phyloP scores from a whole-genome alignment of 2,113 vertebrate species.

The Albula glossodonta region DNA sequence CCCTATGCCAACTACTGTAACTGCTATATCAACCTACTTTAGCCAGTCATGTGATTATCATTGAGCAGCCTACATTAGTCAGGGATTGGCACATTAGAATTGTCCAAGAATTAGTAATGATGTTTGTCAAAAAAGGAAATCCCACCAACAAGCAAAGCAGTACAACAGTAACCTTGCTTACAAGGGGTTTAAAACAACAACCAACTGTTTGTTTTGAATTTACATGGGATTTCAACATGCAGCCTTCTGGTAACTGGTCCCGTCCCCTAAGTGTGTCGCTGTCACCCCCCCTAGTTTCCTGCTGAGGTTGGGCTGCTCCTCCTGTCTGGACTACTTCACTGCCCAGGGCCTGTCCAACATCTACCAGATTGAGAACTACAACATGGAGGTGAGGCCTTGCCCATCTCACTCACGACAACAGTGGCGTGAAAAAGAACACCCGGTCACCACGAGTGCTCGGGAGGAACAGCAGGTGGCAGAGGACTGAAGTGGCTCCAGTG shows the following conservation, averaged over 20 bases:
- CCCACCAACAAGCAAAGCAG: neutral
- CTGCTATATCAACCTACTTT: neutral
- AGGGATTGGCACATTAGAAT: too few species aligned
- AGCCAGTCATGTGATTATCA: neutral
- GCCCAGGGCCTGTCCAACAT: slow-evolving; percentile 98
- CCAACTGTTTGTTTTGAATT: neutral
- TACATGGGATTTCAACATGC: neutral
- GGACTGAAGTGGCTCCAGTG: slow-evolving; percentile 28
- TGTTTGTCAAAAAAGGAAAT: too few species aligned
- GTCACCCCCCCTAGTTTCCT: slow-evolving; percentile 86
- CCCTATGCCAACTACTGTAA: neutral
- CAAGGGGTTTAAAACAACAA: neutral
- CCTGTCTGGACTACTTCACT: slow-evolving; percentile 99
- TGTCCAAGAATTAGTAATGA: too few species aligned
- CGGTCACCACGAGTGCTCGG: neutral
- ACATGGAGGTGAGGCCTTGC: slow-evolving; percentile 94
- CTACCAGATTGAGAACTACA: slow-evolving; percentile 99
- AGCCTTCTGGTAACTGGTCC: neutral
- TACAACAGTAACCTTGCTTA: neutral
- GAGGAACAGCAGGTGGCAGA: slow-evolving; percentile 7
- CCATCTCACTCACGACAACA: slow-evolving; percentile 57
- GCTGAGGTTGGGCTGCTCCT: slow-evolving; percentile 95
- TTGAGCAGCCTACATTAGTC: neutral
- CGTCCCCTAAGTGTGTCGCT: neutral
- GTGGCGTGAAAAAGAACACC: slow-evolving; percentile 49